phyloP scores from a whole-genome alignment of 2,888 invertebrate species.

The Heliothis peltigera region DNA sequence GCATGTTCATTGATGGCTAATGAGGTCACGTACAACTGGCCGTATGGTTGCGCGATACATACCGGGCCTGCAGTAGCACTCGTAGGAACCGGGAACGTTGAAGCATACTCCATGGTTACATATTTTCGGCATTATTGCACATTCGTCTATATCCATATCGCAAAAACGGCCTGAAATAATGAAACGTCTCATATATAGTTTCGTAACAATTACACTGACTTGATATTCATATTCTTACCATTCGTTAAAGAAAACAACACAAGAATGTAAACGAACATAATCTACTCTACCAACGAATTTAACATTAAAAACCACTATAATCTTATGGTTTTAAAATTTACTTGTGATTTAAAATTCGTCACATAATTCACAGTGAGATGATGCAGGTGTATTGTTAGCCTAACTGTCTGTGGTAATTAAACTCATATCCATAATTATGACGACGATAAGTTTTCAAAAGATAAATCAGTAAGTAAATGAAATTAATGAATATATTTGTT shows the following conservation, averaged over 20 bases:
- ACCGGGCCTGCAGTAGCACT: conserved; percentile 96
- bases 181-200: not conserved
- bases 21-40: conserved; percentile 17
- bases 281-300: conserved; percentile 33
- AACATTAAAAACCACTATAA: conserved; percentile 14
- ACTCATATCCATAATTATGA: conserved; percentile 31
- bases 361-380: conserved; percentile 68
- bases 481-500: too few species aligned
- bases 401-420: conserved; percentile 43
- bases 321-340: conserved; percentile 43
- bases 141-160: conserved; percentile 94
- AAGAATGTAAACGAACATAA: conserved; percentile 51
- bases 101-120: conserved; percentile 96
- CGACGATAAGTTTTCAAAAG: not conserved
- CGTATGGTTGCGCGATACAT: conserved; percentile 22
- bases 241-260: conserved; percentile 55
- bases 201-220: not conserved
- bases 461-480: too few species aligned
- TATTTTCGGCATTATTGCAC: conserved; percentile 89
- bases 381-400: conserved; percentile 77
- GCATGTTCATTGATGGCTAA: conserved; percentile 30
- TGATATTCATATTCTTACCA: conserved; percentile 55
- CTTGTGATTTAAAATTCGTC: conserved; percentile 63
- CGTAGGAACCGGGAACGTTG: conserved; percentile 93
- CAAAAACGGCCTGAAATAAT: conserved; percentile 86